Conservation (phyloP, 1,140 invertebrate species). For the Brachionus rubens region DNA sequence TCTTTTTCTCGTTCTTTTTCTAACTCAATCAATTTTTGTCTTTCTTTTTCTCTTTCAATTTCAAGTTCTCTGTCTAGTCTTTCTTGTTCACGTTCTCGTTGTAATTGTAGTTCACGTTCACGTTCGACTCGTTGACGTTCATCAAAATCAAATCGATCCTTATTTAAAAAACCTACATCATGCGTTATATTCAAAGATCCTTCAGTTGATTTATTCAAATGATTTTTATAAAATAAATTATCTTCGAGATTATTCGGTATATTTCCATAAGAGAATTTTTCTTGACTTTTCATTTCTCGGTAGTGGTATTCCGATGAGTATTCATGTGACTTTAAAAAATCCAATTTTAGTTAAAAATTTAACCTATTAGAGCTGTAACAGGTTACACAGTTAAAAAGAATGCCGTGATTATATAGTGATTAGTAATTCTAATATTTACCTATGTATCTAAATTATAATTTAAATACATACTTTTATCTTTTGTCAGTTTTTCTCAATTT, state of each 20-base stretch:
- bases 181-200: neutral
- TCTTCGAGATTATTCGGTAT: neutral
- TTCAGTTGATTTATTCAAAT: neutral
- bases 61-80: neutral
- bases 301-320: neutral
- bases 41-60: neutral
- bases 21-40: neutral
- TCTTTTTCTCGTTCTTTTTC: neutral
- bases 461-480: too few species aligned
- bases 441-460: too few species aligned
- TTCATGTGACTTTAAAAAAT: neutral
- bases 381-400: too few species aligned
- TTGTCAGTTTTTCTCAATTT: too few species aligned
- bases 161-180: neutral
- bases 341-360: neutral
- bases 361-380: too few species aligned
- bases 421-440: too few species aligned
- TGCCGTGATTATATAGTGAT: too few species aligned
- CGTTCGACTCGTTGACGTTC: constrained; percentile 3
- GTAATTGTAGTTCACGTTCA: neutral
- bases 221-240: neutral
- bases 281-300: neutral
- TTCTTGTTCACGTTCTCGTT: neutral
- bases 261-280: constrained; percentile 23
- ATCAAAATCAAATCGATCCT: neutral